Conservation (phyloP, 2,113 vertebrate species). For the Vimba vimba region DNA sequence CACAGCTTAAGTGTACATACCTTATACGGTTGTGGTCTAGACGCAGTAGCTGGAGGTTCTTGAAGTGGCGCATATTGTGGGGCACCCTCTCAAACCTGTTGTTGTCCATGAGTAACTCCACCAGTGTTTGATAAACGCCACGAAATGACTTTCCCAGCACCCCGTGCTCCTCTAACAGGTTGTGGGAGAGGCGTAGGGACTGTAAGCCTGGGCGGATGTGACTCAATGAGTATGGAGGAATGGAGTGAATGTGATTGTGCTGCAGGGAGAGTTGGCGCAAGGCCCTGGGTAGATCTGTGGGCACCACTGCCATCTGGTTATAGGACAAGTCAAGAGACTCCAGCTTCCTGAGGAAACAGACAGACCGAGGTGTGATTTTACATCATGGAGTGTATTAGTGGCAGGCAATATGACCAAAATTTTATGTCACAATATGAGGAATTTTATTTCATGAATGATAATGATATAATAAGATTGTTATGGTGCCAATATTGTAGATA, state of each 20-base stretch:
- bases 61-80: slow-evolving; percentile 75
- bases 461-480: not conserved
- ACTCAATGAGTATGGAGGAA: slow-evolving; percentile 72
- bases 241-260: slow-evolving; percentile 75
- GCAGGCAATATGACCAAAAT: not conserved
- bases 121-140: slow-evolving; percentile 74
- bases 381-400: not conserved
- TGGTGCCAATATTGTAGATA: not conserved
- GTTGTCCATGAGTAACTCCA: slow-evolving; percentile 78
- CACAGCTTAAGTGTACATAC: slow-evolving; percentile 57
- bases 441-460: not conserved
- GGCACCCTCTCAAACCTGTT: slow-evolving; percentile 77
- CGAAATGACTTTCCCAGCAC: slow-evolving; percentile 72
- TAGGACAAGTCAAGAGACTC: slow-evolving; percentile 77
- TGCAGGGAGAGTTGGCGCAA: slow-evolving; percentile 73
- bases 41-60: slow-evolving; percentile 72
- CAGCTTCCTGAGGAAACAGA: slow-evolving; percentile 69
- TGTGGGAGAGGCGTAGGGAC: slow-evolving; percentile 78
- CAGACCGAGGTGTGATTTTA: not conserved
- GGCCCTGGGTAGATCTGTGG: slow-evolving; percentile 72
- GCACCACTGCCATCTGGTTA: slow-evolving; percentile 73
- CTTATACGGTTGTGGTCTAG: slow-evolving; percentile 81
- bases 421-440: not conserved
- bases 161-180: slow-evolving; percentile 63
- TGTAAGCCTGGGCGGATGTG: slow-evolving; percentile 77